A percentile compares a stretch with the other conserved stretches of the same genome.
phyloP scores from a whole-genome alignment of 2,797 vertebrate species.

The Toxotes lorentzi region DNA sequence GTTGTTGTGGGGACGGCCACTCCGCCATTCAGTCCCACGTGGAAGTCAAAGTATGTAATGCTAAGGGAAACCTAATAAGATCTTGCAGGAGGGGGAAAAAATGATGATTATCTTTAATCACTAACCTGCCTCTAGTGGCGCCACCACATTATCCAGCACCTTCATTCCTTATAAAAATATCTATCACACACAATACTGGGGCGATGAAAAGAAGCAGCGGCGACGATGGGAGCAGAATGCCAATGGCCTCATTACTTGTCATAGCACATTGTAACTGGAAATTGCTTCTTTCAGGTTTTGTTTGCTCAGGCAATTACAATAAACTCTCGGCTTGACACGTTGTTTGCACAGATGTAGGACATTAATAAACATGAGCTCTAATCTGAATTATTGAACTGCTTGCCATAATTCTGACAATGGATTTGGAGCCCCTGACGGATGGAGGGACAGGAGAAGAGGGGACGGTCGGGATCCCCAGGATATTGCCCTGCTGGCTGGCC shows the following conservation, averaged over 20 bases:
- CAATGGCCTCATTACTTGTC: conserved; percentile 99
- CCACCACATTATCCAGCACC: conserved; percentile 93
- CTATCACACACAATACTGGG: conserved; percentile 93
- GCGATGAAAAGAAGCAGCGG: conserved; percentile 91
- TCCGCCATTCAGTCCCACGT: conserved; percentile 43
- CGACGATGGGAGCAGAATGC: conserved; percentile 94
- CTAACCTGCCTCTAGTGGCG: conserved; percentile 92
- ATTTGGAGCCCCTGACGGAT: conserved; percentile 89
- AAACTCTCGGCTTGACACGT: conserved; percentile 99
- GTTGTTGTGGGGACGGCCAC: conserved; percentile 19
- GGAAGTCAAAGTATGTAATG: conserved; percentile 89
- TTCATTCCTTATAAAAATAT: conserved; percentile 98
- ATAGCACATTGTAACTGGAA: conserved; percentile 99
- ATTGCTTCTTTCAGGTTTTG: conserved; percentile 99
- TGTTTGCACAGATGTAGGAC: conserved; percentile 99
- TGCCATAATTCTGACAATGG: conserved; percentile 96
- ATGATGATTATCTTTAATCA: conserved; percentile 98
- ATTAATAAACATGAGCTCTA: conserved; percentile 99
- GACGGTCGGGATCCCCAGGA: conserved; percentile 89
- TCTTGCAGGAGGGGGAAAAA: conserved; percentile 78
- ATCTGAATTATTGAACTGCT: conserved; percentile 99
- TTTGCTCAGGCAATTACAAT: conserved; percentile 99
- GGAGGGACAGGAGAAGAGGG: conserved; percentile 72
- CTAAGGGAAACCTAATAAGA: conserved; percentile 91
- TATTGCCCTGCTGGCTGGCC: conserved; percentile 86